Evolutionary conservation across 1,140 invertebrate genomes (phyloP), one percentile per base, ranked within the genome.

Genomic region (Pollicipes pollicipes): DNA sequence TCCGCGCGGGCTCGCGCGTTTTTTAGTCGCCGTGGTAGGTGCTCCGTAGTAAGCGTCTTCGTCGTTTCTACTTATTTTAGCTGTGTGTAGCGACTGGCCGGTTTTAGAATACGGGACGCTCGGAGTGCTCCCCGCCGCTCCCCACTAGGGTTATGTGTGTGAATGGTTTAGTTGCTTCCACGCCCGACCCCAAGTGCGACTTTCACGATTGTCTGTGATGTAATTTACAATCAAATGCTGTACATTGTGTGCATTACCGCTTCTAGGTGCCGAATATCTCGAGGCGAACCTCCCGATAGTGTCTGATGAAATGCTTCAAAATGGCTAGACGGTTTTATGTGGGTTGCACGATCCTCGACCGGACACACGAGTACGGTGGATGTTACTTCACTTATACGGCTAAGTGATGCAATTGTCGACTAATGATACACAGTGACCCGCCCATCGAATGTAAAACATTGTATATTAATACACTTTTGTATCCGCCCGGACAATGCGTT

Each of bases 381-480:
- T 24, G 45, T 58, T 58, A 58, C 21, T 58, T 58, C 45, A 58
- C 45, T 58, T 58, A n/a, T 10, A 58, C 45, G 10, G 21, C 45
- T 58, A 58, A 58, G 45, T 58, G 45, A 58, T 58, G 2, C 45
- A 58, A 21, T 21, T n/a, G n/a, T 24, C 2, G 45, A 58, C 45
- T 58, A 58, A 58, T 58, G 45, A 21, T 21, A 21, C 45, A 58
- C 45, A 21, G 45, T 58, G 45, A 58, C 45, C 45, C 32, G n/a
- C 45, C 24, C 45, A 58, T 58, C 45, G 45, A 58, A 58, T 58
- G 45, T 58, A 58, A 58, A 58, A 58, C 45, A 58, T 58, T n/a
- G 45, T 58, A 58, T 58, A 58, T 58, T 58, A 58, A 58, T 58
- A 58, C 45, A 58, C 45, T 58, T 58, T 58, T 58, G 45, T 58